These are phyloP conservation scores for Enteromius unitaeniatus DNA, from an alignment of 2,797 vertebrate genomes.

Conservation along the genomic window DNA sequence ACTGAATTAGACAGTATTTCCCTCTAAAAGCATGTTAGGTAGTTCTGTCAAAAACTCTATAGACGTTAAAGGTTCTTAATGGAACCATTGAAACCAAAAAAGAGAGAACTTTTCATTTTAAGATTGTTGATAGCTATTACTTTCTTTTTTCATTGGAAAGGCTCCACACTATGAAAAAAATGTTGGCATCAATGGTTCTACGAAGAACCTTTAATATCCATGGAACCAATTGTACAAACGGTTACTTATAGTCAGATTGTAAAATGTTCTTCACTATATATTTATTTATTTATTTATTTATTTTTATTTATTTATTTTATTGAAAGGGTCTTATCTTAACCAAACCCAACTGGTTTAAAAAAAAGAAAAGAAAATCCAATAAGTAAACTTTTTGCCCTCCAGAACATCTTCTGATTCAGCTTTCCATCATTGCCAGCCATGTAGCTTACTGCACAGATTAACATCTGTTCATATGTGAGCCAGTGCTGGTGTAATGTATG, in stretches of 20 bases:
- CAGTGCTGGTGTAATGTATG: slow-evolving; percentile 31
- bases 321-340: too few relatives aligned
- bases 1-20: background rate
- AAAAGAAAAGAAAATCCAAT: background rate
- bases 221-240: background rate
- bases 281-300: too few relatives aligned
- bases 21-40: background rate
- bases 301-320: fast-evolving
- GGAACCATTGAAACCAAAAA: too few relatives aligned
- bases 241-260: background rate
- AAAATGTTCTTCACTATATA: background rate
- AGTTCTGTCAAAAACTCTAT: too few relatives aligned
- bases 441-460: slow-evolving; percentile 39
- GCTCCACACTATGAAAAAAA: background rate
- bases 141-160: too few relatives aligned
- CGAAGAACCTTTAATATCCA: background rate
- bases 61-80: too few relatives aligned
- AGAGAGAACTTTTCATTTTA: background rate
- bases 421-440: background rate
- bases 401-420: slow-evolving; percentile 1
- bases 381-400: background rate
- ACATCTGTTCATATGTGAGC: slow-evolving; percentile 56
- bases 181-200: background rate
- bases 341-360: background rate
- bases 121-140: background rate